phyloP scores from a whole-genome alignment of 2,113 vertebrate genomes.

The Leucoraja erinaceus region DNA sequence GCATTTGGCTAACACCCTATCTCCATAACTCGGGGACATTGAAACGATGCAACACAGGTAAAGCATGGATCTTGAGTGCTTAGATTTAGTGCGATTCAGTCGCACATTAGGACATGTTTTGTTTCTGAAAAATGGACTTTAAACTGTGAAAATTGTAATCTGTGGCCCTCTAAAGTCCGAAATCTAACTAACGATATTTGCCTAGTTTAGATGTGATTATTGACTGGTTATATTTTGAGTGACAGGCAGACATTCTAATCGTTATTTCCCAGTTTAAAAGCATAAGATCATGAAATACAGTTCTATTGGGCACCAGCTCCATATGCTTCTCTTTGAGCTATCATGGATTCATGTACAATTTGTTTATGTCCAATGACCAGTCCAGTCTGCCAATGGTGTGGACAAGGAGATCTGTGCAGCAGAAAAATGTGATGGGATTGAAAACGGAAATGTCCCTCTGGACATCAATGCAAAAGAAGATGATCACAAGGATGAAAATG shows the following conservation, averaged over 20 bases:
- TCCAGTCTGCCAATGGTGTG: conserved; percentile 75
- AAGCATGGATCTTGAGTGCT: background rate
- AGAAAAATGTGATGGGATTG: conserved; percentile 73
- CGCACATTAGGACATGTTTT: background rate
- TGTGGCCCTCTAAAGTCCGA: too few relatives aligned
- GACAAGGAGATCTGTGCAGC: conserved; percentile 69
- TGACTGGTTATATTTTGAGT: background rate
- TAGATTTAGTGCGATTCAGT: background rate
- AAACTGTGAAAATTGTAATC: too few relatives aligned
- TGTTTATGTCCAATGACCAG: conserved; percentile 66
- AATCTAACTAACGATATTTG: background rate
- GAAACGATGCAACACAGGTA: background rate
- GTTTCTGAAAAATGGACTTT: background rate
- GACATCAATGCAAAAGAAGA: conserved; percentile 54
- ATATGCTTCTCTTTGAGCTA: background rate
- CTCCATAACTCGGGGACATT: background rate
- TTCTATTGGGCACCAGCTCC: too few relatives aligned
- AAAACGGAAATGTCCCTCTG: conserved; percentile 82
- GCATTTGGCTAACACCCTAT: too few relatives aligned
- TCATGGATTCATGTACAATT: background rate
- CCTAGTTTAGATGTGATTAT: background rate
- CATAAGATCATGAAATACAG: background rate
- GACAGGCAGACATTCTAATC: background rate
- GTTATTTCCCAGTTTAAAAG: background rate
- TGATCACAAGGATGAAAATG: conserved; percentile 53